These are phyloP conservation scores for Leucophenga maculata DNA, from an alignment of 2,888 invertebrate species.

Conservation along the genomic window DNA sequence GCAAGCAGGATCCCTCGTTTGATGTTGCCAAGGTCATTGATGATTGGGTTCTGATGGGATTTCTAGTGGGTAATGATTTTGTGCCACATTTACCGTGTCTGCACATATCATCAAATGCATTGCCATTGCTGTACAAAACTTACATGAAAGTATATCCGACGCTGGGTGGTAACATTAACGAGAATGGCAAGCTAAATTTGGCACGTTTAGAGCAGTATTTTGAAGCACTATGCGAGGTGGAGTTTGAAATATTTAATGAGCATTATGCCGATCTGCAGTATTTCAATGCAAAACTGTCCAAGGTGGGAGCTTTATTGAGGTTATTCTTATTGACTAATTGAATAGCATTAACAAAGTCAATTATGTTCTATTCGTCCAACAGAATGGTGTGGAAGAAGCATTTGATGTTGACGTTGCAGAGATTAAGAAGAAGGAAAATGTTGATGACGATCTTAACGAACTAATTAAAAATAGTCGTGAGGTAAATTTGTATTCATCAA, in stretches of 20 bases:
- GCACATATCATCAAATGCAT: conserved; percentile 91
- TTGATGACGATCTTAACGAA: conserved; percentile 60
- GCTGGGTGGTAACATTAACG: conserved; percentile 95
- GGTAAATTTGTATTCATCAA: conserved; percentile 43
- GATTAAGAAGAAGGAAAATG: conserved; percentile 48
- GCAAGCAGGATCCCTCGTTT: conserved; percentile 78
- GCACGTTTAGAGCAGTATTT: conserved; percentile 88
- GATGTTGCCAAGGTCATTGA: conserved; percentile 94
- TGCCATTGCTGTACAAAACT: conserved; percentile 88
- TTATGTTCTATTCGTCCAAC: neutral
- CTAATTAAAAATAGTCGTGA: conserved; percentile 64
- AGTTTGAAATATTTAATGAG: conserved; percentile 83
- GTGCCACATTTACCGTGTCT: conserved; percentile 96
- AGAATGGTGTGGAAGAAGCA: conserved; percentile 62
- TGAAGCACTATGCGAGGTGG: conserved; percentile 81
- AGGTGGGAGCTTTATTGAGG: conserved; percentile 69
- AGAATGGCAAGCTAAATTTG: conserved; percentile 87
- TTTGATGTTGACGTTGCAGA: conserved; percentile 65
- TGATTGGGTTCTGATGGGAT: conserved; percentile 98
- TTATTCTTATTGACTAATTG: too few species aligned
- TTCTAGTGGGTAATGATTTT: conserved; percentile 98
- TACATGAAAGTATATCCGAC: conserved; percentile 90
- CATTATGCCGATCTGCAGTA: conserved; percentile 87
- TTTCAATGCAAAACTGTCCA: conserved; percentile 83
- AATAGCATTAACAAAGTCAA: neutral